Percentiles rank a stretch among this genome's conserved stretches.
phyloP scores from a whole-genome alignment of 2,113 vertebrate genomes.

The Lepus americanus region DNA sequence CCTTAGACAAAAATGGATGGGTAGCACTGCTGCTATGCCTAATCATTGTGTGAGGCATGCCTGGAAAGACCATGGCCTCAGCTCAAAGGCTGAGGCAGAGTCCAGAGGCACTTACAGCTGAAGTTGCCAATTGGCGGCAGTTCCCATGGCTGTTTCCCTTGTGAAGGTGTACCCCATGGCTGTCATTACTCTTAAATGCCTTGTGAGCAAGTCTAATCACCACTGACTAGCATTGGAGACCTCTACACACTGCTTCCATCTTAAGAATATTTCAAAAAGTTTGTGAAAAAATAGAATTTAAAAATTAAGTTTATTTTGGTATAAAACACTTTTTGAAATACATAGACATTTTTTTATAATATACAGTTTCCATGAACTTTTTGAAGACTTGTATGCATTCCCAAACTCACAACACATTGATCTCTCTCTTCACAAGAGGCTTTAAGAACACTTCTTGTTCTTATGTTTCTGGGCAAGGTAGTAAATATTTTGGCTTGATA shows the following conservation, averaged over 20 bases:
- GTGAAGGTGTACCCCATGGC: accelerated
- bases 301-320: too few species aligned
- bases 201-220: background rate
- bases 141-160: accelerated
- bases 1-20: background rate
- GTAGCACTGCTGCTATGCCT: accelerated
- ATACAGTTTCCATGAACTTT: too few species aligned
- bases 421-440: background rate
- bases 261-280: background rate
- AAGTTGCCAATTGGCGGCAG: background rate
- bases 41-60: accelerated
- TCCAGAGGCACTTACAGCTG: accelerated
- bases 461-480: background rate
- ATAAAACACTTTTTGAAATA: too few species aligned
- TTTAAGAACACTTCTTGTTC: background rate
- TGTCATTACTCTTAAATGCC: accelerated
- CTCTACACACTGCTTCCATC: background rate
- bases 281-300: too few species aligned
- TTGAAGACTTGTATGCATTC: background rate
- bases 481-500: background rate
- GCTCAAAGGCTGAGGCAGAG: background rate
- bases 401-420: background rate
- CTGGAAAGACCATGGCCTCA: background rate
- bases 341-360: too few species aligned
- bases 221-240: accelerated